Conservation (phyloP, 37 sponge, comb jelly and placozoan genomes). For the Eunapius fragilis region DNA sequence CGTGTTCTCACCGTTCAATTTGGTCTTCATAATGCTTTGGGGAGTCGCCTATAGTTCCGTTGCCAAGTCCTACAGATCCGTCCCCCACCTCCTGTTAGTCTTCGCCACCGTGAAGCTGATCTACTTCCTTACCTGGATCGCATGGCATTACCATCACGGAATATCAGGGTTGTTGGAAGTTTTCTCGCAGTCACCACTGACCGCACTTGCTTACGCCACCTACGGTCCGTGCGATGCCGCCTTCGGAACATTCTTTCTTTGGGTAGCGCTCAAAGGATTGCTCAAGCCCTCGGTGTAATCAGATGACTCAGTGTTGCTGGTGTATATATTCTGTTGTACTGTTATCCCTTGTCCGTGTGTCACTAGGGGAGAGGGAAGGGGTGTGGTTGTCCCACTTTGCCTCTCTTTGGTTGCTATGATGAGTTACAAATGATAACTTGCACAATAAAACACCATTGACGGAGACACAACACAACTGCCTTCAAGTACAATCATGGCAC, state of each 20-base stretch:
- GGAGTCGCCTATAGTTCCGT: neutral
- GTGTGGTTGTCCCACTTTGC: too few species aligned
- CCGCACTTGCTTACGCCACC: neutral
- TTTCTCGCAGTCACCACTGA: neutral
- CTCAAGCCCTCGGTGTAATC: neutral
- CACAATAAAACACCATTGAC: too few species aligned
- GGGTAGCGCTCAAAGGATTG: neutral
- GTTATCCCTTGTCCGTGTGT: too few species aligned
- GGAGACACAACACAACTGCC: constrained; percentile 42
- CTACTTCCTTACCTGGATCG: neutral
- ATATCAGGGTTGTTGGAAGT: neutral
- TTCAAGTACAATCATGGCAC: constrained; percentile 19
- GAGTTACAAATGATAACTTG: too few species aligned
- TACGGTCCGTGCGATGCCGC: neutral
- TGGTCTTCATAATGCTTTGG: neutral
- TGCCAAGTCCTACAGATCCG: neutral
- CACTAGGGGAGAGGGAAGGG: too few species aligned
- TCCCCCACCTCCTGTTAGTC: neutral
- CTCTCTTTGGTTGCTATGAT: too few species aligned
- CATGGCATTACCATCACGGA: neutral
- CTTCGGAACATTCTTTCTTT: neutral
- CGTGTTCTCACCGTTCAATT: neutral
- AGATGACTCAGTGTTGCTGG: neutral
- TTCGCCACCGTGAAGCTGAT: neutral
- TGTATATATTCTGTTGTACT: too few species aligned